Evolutionary conservation across 2,797 vertebrate species (phyloP), one percentile per base, ranked within the genome.

Genomic region (Diglossa cyanea): DNA sequence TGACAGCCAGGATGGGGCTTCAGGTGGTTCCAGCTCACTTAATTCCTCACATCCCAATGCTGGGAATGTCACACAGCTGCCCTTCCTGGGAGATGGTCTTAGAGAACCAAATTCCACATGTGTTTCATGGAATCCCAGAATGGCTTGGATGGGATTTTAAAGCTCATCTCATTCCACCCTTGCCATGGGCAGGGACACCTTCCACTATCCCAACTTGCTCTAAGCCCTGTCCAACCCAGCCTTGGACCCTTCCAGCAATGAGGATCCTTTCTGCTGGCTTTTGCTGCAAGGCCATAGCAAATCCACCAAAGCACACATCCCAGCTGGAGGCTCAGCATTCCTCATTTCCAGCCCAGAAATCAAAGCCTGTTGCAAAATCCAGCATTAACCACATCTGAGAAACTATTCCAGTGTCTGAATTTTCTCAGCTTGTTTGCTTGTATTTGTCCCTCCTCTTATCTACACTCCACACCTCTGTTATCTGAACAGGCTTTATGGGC

Each of bases 191-290:
- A 87, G 31, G 23, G 31, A 55, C 42, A 44, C 14, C 11, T 55
- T 45, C 12, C 65, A 51, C 44, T 9, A 0, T 0, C 3, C n/a
- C 50, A 89, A 28, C 4, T 33, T 33, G 50, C 44, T 63, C 42
- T 50, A 82, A 70, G 8, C 8, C 44, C 63, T 0, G 0, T 70
- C 71, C 78, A 55, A 0, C 8, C 28, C 1, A 1, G 42, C 42
- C 57, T 23, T 33, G 51, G 39, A 30, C 23, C n/a, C n/a, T 57
- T 17, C n/a, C 63, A 55, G 55, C 48, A 55, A 68, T 20, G n/a
- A 61, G 28, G 3, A 71, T 55, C 18, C 65, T 44, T 80, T 63
- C 58, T 85, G 62, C 51, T 72, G 50, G 19, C 26, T 21, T 25
- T 30, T 63, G 48, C 40, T 58, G 30, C 23, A 58, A 58, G 39